A percentile compares a stretch with the other conserved stretches of the same genome.
Conservation (phyloP, 2,113 vertebrate genomes). For the Microcebus tavaratra region DNA sequence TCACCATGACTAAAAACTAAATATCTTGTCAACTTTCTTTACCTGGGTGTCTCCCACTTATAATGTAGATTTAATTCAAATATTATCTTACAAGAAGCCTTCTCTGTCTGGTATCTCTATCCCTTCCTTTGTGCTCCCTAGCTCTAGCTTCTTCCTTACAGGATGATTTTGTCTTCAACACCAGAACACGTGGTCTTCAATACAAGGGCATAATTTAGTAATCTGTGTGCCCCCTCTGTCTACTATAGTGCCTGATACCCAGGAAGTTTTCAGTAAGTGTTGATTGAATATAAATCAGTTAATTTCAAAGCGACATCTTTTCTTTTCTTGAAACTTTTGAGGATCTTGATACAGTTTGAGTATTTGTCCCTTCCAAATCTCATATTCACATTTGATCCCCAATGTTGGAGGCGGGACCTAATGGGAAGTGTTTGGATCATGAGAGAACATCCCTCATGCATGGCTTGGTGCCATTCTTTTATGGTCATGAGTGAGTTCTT, state of each 20-base stretch:
- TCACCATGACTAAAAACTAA: neutral
- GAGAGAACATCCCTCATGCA: too few species aligned
- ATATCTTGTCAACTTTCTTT: neutral
- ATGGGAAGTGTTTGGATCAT: too few species aligned
- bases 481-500: too few species aligned
- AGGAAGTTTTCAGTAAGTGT: neutral
- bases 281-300: neutral
- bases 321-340: neutral
- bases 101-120: neutral
- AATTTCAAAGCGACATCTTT: neutral
- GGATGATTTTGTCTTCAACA: neutral
- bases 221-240: neutral
- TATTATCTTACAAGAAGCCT: neutral
- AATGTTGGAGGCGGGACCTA: too few species aligned
- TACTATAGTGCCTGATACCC: neutral
- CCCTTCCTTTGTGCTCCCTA: neutral
- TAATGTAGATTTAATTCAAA: neutral
- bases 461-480: too few species aligned
- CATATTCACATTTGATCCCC: too few species aligned
- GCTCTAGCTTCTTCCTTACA: neutral
- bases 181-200: neutral
- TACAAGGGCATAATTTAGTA: neutral
- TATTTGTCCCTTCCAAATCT: too few species aligned
- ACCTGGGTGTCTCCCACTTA: neutral
- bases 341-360: neutral